Evolutionary conservation across 2,888 invertebrate species (phyloP).

Genomic region (Helicoverpa assulta): DNA sequence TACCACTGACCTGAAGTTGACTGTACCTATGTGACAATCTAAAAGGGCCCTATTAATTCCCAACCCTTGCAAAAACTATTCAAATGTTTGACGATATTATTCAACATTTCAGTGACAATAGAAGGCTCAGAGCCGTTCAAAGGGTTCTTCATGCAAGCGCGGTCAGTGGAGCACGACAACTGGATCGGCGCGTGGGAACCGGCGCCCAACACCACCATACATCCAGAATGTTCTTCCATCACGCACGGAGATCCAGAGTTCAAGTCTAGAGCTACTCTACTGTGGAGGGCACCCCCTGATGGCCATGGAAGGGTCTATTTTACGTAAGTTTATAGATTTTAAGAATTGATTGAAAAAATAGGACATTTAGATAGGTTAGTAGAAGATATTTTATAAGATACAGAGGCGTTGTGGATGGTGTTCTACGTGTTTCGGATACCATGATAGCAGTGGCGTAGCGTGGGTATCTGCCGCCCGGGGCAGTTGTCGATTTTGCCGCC

Average conservation of each 20-base stretch:
- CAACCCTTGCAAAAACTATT: background rate
- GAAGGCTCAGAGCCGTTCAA: conserved; percentile 91
- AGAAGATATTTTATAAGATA: background rate
- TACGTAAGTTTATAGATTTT: conserved; percentile 91
- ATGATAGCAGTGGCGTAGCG: too few species aligned
- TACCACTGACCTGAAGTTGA: too few species aligned
- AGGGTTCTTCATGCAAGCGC: conserved; percentile 96
- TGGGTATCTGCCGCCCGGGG: too few species aligned
- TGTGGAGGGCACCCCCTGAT: conserved; percentile 94
- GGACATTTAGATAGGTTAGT: too few species aligned
- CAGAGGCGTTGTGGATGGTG: too few species aligned
- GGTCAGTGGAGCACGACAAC: conserved; percentile 92
- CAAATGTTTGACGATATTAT: background rate
- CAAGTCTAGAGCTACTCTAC: conserved; percentile 93
- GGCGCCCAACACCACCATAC: conserved; percentile 93
- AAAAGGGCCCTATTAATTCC: too few species aligned
- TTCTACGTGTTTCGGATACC: too few species aligned
- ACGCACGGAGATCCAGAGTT: conserved; percentile 94
- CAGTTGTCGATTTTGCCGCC: too few species aligned
- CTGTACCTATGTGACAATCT: too few species aligned
- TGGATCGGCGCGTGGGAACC: conserved; percentile 94
- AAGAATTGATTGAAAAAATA: too few species aligned
- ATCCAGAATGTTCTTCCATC: conserved; percentile 94
- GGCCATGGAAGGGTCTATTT: conserved; percentile 93
- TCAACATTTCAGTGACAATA: conserved; percentile 88